These are phyloP conservation scores for Protomyctophum bolini DNA, from an alignment of 2,113 vertebrate genomes.

Conservation along the genomic window DNA sequence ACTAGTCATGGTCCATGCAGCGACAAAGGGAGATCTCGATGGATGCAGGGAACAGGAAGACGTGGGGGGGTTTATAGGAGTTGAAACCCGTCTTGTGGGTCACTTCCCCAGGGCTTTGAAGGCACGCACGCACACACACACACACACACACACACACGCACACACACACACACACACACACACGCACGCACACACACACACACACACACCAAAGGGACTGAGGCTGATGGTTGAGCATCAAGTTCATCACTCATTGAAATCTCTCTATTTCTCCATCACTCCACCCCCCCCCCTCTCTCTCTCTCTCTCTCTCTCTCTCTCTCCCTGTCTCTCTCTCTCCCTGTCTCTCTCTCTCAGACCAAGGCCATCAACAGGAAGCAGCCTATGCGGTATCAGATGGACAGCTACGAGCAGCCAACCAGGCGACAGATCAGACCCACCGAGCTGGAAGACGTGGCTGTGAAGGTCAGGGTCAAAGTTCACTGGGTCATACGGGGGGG, in stretches of 20 bases:
- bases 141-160: no score
- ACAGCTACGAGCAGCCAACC: slow-evolving; percentile 87
- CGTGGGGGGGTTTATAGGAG: not conserved
- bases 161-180: no score
- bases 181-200: no score
- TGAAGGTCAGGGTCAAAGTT: slow-evolving; percentile 84
- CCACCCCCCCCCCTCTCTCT: not conserved
- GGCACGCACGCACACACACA: not conserved
- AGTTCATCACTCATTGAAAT: slow-evolving; percentile 23
- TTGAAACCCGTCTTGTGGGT: not conserved
- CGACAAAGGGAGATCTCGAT: not conserved
- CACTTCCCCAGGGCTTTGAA: not conserved
- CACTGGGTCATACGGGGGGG: slow-evolving; percentile 7
- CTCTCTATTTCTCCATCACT: not conserved
- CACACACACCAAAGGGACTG: not conserved
- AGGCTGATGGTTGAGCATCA: slow-evolving; percentile 16
- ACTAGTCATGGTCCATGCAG: not conserved
- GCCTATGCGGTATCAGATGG: slow-evolving; percentile 89
- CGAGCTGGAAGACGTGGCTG: slow-evolving; percentile 88
- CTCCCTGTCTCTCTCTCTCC: not conserved
- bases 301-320: slow-evolving; percentile 1
- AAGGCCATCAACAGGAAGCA: slow-evolving; percentile 95
- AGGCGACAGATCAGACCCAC: slow-evolving; percentile 80
- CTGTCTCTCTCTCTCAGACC: slow-evolving; percentile 70
- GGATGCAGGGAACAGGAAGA: not conserved